Evolutionary conservation across 2,888 invertebrate genomes (phyloP).

Genomic region (Steinernema scapterisci): DNA sequence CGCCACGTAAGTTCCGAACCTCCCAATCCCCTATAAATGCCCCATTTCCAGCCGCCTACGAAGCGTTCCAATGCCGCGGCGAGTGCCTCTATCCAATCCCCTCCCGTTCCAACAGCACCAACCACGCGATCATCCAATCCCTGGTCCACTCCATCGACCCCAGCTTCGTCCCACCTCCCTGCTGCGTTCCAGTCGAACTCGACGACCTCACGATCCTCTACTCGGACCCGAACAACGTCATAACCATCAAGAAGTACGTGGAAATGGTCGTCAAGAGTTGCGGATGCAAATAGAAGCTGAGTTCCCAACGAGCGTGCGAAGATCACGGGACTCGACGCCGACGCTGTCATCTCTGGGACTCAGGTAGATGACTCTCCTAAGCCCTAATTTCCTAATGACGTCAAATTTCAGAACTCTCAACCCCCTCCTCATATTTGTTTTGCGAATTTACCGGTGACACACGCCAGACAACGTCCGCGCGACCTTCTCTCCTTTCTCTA

Average conservation of each 20-base stretch:
- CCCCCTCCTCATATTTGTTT: background rate
- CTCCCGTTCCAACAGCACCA: slow-evolving; percentile 92
- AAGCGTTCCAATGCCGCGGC: slow-evolving; percentile 93
- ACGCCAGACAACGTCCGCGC: slow-evolving; percentile 30
- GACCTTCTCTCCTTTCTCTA: background rate
- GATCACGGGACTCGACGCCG: slow-evolving; percentile 26
- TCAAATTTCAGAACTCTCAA: background rate
- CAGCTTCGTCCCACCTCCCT: slow-evolving; percentile 87
- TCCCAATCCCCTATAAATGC: too few relatives aligned
- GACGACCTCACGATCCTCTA: slow-evolving; percentile 75
- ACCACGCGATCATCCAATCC: slow-evolving; percentile 97
- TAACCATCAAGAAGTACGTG: slow-evolving; percentile 91
- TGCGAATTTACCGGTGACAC: slow-evolving; percentile 26
- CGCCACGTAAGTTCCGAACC: slow-evolving; percentile 62
- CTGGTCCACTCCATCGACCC: slow-evolving; percentile 92
- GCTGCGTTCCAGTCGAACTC: slow-evolving; percentile 77
- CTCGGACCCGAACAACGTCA: slow-evolving; percentile 79
- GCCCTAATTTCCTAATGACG: background rate
- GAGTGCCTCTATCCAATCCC: slow-evolving; percentile 91
- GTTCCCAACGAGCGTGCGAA: slow-evolving; percentile 11
- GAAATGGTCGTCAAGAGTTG: slow-evolving; percentile 98
- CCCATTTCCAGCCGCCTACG: slow-evolving; percentile 69
- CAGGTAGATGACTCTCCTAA: background rate
- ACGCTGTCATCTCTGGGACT: background rate
- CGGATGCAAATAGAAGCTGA: slow-evolving; percentile 81